phyloP scores from a whole-genome alignment of 2,797 vertebrate genomes.

The Poecilia gillii region DNA sequence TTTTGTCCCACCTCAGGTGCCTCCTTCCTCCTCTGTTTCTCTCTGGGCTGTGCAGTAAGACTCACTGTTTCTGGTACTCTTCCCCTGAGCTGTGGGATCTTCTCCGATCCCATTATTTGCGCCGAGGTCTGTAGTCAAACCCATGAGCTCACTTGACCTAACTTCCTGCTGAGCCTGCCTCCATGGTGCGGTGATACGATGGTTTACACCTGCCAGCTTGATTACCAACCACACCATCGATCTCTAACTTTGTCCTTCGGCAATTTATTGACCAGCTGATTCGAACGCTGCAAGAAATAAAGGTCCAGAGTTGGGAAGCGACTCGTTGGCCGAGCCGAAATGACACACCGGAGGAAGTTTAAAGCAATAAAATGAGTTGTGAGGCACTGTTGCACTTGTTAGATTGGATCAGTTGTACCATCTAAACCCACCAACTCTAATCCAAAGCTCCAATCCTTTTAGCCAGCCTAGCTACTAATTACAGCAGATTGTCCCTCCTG shows the following conservation, averaged over 20 bases:
- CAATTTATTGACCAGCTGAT: neutral
- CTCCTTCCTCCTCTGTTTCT: neutral
- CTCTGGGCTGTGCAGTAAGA: constrained; percentile 42
- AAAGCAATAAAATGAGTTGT: neutral
- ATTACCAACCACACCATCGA: constrained; percentile 8
- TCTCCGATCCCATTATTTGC: constrained; percentile 76
- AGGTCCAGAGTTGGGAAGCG: neutral
- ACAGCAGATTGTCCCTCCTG: neutral
- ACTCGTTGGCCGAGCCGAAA: neutral
- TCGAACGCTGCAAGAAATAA: neutral
- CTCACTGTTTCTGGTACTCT: constrained; percentile 51
- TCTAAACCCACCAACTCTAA: constrained; percentile 5
- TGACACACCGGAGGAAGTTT: neutral
- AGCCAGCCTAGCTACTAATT: constrained; percentile 10
- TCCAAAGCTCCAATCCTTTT: constrained; percentile 7
- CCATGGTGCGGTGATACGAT: constrained; percentile 21
- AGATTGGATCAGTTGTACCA: constrained; percentile 3
- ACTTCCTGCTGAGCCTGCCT: constrained; percentile 29
- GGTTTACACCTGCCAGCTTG: constrained; percentile 11
- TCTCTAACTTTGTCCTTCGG: neutral
- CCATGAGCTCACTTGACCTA: constrained; percentile 63
- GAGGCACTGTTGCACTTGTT: neutral
- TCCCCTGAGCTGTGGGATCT: constrained; percentile 60
- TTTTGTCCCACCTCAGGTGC: constrained; percentile 3
- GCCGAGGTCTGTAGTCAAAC: constrained; percentile 52